Percentiles rank a stretch among this genome's conserved stretches.
Evolutionary conservation across 2,888 invertebrate species (phyloP).

Genomic region (Ochropacha duplaris): DNA sequence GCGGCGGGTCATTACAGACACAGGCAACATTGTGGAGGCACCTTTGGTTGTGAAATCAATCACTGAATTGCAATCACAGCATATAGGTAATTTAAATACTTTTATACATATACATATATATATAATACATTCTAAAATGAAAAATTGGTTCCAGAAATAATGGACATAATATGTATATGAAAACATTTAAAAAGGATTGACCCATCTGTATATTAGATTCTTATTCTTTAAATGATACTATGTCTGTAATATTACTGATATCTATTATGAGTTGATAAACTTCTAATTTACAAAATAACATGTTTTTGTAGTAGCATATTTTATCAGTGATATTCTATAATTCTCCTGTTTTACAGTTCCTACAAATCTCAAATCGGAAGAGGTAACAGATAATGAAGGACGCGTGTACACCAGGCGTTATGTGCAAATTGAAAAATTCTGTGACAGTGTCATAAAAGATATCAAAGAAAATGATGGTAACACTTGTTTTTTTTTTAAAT

Average conservation of each 20-base stretch:
- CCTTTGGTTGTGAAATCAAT: slow-evolving; percentile 26
- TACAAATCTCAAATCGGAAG: slow-evolving; percentile 36
- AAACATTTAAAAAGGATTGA: no score
- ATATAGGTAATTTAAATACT: slow-evolving; percentile 9
- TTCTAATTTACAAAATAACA: no score
- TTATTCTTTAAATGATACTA: no score
- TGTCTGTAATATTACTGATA: no score
- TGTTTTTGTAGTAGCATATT: no score
- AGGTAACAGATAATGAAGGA: slow-evolving; percentile 75
- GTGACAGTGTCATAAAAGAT: slow-evolving; percentile 64
- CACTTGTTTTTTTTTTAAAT: slow-evolving; percentile 6
- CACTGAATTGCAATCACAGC: slow-evolving; percentile 4
- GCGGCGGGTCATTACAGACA: slow-evolving; percentile 67
- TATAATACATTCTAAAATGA: no score
- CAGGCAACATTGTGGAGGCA: slow-evolving; percentile 67
- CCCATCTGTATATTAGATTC: no score
- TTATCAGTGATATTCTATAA: no score
- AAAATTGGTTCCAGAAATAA: no score
- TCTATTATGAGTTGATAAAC: no score
- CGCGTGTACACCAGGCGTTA: slow-evolving; percentile 77
- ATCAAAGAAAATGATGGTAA: slow-evolving; percentile 40
- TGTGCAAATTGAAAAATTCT: slow-evolving; percentile 83
- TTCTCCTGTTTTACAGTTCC: not conserved
- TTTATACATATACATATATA: not conserved
- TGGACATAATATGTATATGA: no score